Evolutionary conservation across 92 coral and sea anemone species (phyloP), one percentile per base, ranked within the genome.

Genomic region (Micromussa lordhowensis): DNA sequence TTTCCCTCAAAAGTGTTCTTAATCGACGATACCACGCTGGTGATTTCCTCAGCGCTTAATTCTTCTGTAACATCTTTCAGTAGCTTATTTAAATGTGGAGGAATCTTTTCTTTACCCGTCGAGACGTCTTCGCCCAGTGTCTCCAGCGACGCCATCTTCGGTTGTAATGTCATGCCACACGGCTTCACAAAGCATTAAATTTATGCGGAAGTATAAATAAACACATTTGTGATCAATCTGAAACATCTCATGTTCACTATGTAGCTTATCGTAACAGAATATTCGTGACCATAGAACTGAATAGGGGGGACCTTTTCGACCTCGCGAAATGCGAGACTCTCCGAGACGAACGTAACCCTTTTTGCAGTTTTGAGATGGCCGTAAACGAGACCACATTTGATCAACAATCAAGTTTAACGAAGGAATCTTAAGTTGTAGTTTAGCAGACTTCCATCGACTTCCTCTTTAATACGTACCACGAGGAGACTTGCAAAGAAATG

Each of bases 111-210:
- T 38, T 13, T 10, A 19, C 17, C 35, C 72, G 55, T 21, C 10
- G 53, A 58, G 19, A 13, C 8, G 4, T 21, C 44, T 21, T 34
- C 38, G 14, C 9, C 32, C 3, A 28, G 7, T 13, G 59, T 7
- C 14, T n/a, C 19, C 5, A 14, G 30, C 22, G 83, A 80, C 83
- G 83, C 83, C 83, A 80, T 80, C 44, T 34, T 80, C 16, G 21
- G 82, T 30, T 78, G 30, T 68, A 51, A 18, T 78, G 64, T 53
- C n/a, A 36, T 51, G 82, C 29, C 38, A 29, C 28, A 22, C 8
- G 64, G 68, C 64, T 78, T 57, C 82, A 24, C 44, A 51, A 57
- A 80, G 72, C 83, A 5, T 34, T 35, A 57, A 35, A 57, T 80
- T 59, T 80, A 80, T 80, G 83, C 70, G 44, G 72, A 61, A 57